Evolutionary conservation across 2,888 invertebrate species (phyloP), one percentile per base, ranked within the genome.

Genomic region (Lochmaea crataegi): DNA sequence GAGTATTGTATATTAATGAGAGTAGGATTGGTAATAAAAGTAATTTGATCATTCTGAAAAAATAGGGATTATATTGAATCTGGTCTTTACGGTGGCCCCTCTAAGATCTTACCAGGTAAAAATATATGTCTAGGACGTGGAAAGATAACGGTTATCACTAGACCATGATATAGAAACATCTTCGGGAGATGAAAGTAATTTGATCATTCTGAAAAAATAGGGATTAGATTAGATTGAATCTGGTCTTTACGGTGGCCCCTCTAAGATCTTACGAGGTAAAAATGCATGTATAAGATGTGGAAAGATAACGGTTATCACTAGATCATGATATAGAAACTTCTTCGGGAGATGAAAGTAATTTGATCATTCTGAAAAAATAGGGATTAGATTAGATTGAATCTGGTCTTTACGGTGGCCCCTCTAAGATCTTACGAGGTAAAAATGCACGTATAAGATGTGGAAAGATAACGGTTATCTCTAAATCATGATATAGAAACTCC

Each of bases 1-100:
- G 81, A 4, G 80, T 82, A 5, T 76, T 70, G 2, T 80, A 73
- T n/a, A 80, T 58, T 32, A 65, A 51, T 14, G 53, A 60, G 4
- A 71, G 48, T 10, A 66, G 12, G 22, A 63, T 53, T 16, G 61
- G 38, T 2, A 68, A 12, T 12, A 68, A 38, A 18, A 65, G 42
- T 57, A 64, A n/a, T 22, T 66, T 69, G 10, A 16, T 42, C 73
- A 73, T 73, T 42, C 69, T 69, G 48, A 69, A 63, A 38, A 61
- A 22, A 22, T 22, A 10, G 18, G 18, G 32, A 7, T 32, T 32
- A 16, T 11, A 56, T 11, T 16, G 10, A 56, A 45, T 11, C 2
- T 45, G 45, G 45, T 12, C 1, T 32, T 32, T 32, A 32, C 32
- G 32, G 32, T 32, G 32, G 32, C 32, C 7, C 6, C 0, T 32